Evolutionary conservation across 2,113 vertebrate genomes (phyloP), one percentile per base, ranked within the genome.

Genomic region (Thunnus thynnus): DNA sequence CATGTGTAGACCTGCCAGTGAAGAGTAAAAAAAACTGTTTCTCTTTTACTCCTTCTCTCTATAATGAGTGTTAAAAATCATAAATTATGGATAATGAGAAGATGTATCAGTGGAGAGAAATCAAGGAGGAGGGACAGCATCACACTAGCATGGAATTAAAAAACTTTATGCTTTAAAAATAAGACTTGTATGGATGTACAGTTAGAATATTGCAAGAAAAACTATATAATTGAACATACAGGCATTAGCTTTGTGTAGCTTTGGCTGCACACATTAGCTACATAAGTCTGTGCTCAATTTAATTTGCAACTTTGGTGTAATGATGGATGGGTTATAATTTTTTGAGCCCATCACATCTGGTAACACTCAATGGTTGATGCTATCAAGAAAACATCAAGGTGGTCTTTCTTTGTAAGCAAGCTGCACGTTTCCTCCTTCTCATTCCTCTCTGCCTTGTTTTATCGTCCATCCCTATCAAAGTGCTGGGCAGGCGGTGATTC

Each of bases 391-490:
- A 69, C 82, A 75, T 73, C 72, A 81, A 74, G 75, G 68, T 12
- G 27, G 7, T 20, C 18, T 48, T 16, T 32, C 20, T 48, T 55
- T 30, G 48, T 65, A 76, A 71, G 50, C 52, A 64, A 57, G 27
- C 36, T 18, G 48, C 55, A n/a, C 36, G 76, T 65, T 64, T 36
- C 51, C n/a, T 47, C 36, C 11, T 41, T 32, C 66, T 72, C 55
- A 25, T 4, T 67, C 61, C 56, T 72, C 25, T 18, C 27, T 30
- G 20, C 47, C 16, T 77, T 51, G 30, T 41, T 68, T 78, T 75
- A 72, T 61, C 36, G 76, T 79, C 48, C 69, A 25, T 67, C 52
- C 57, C 63, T 68, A 75, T 91, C 76, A 83, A 74, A 83, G 60
- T 60, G 57, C 57, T 47, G 62, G 57, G 73, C 78, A 82, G 78